Evolutionary conservation across 2,888 invertebrate genomes (phyloP), one percentile per base, ranked within the genome.

Genomic region (Leptopilina myrica): DNA sequence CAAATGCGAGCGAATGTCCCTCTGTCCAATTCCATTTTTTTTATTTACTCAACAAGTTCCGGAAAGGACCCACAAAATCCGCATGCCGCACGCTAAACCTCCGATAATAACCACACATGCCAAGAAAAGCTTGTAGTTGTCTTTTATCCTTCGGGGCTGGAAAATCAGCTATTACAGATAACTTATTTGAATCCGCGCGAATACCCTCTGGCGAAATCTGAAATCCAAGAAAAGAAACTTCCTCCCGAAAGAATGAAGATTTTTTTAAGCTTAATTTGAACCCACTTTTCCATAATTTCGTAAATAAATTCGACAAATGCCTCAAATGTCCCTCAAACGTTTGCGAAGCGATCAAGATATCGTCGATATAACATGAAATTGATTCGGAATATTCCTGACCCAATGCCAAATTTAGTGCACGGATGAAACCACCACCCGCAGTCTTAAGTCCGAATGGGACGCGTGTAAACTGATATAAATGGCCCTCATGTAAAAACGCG

Each of bases 111-210:
- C 14, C 78, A 65, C 82, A 83, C 0, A 83, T n/a, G 2, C 83
- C 83, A 20, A 59, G 59, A 6, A 59, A 59, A 2, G 14, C 59
- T n/a, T 59, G 59, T n/a, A 59, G n/a, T 59, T 59, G 83, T 79
- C 85, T 86, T 66, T 83, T 46, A 64, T 85, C 87, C 12, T 40
- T 75, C 0, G 88, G 87, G 1, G 56, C 46, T 15, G 84, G 81
- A 79, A 86, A 87, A n/a, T 87, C 77, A 15, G 66, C 15, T 65
- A 20, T 20, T 20, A 20, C 20, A 20, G 20, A 20, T 20, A 20
- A 20, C 20, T 20, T 20, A 20, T 20, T 20, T 20, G 20, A 20
- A 20, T 20, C 20, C 20, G 20, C 20, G 20, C 20, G 20, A 20
- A 20, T 20, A 20, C 20, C 20, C 20, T 20, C 82, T 15, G 81